These are phyloP conservation scores for Aphis gossypii DNA, from an alignment of 1,140 invertebrate species.

Conservation along the genomic window DNA sequence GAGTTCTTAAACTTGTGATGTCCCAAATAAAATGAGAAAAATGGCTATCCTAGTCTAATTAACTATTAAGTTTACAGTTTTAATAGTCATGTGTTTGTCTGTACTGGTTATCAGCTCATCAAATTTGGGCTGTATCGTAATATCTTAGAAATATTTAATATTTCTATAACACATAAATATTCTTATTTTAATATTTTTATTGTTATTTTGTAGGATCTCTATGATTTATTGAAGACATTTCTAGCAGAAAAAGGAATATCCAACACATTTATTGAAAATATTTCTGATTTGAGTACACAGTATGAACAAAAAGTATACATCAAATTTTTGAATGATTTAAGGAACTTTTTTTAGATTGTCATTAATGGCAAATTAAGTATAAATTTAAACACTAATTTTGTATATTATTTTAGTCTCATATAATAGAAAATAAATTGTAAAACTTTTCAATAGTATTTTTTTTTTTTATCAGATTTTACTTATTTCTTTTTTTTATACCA, in stretches of 20 bases:
- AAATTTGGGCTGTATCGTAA: not conserved
- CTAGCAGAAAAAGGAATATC: slow-evolving; percentile 91
- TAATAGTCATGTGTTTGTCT: not conserved
- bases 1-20: no score
- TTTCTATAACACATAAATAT: not conserved
- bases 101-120: not conserved
- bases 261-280: slow-evolving; percentile 88
- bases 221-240: slow-evolving; percentile 91
- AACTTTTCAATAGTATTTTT: not conserved
- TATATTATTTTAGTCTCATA: slow-evolving; percentile 43
- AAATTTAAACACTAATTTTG: slow-evolving; percentile 44
- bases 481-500: not conserved
- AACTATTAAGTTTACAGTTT: not conserved
- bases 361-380: not conserved
- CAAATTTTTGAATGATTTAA: slow-evolving; percentile 81
- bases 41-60: not conserved
- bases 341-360: slow-evolving; percentile 74
- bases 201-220: slow-evolving; percentile 79
- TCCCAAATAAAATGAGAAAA: not conserved
- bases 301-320: slow-evolving; percentile 92
- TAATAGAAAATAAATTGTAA: slow-evolving; percentile 23
- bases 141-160: not conserved
- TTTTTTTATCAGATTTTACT: not conserved
- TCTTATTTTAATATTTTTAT: slow-evolving; percentile 7
- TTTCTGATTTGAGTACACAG: slow-evolving; percentile 83